A percentile compares a stretch with the other conserved stretches of the same genome.
phyloP scores from a whole-genome alignment of 2,888 invertebrate genomes.

The Eudiplozoon nipponicum region DNA sequence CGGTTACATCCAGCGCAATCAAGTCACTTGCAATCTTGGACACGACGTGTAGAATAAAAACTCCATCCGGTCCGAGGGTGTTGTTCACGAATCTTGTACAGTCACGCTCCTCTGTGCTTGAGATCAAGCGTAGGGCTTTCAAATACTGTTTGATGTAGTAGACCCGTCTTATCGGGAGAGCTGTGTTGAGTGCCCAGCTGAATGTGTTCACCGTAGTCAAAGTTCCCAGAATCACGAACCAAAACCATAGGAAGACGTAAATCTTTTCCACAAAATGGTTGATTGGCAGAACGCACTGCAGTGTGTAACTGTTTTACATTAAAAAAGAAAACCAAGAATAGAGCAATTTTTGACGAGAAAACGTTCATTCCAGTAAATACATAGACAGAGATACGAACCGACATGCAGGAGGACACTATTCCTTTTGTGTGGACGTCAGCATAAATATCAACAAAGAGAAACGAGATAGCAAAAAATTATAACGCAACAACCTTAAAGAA shows the following conservation, averaged over 20 bases:
- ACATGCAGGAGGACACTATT: too few species aligned
- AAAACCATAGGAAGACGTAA: slow-evolving; percentile 27
- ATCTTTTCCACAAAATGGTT: slow-evolving; percentile 20
- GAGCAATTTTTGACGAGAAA: too few species aligned
- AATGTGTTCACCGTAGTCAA: slow-evolving; percentile 22
- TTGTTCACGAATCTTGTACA: slow-evolving; percentile 25
- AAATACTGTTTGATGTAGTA: slow-evolving; percentile 28
- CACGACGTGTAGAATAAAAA: slow-evolving; percentile 22
- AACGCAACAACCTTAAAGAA: too few species aligned
- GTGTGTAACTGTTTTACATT: slow-evolving; percentile 16
- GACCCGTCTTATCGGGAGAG: slow-evolving; percentile 19
- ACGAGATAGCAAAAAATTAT: too few species aligned
- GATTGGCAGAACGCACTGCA: slow-evolving; percentile 16
- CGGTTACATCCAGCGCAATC: slow-evolving; percentile 20
- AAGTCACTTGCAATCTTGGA: slow-evolving; percentile 20
- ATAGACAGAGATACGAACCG: too few species aligned
- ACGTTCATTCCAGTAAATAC: too few species aligned
- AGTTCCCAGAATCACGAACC: slow-evolving; percentile 24
- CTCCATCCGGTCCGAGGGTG: slow-evolving; percentile 25
- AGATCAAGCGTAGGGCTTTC: slow-evolving; percentile 27
- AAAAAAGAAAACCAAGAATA: too few species aligned
- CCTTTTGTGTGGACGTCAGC: too few species aligned
- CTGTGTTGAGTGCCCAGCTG: slow-evolving; percentile 21
- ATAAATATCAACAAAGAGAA: too few species aligned
- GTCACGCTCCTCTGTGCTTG: slow-evolving; percentile 22